Evolutionary conservation across 2,888 invertebrate species (phyloP).

Genomic region (Cantharis lateralis): DNA sequence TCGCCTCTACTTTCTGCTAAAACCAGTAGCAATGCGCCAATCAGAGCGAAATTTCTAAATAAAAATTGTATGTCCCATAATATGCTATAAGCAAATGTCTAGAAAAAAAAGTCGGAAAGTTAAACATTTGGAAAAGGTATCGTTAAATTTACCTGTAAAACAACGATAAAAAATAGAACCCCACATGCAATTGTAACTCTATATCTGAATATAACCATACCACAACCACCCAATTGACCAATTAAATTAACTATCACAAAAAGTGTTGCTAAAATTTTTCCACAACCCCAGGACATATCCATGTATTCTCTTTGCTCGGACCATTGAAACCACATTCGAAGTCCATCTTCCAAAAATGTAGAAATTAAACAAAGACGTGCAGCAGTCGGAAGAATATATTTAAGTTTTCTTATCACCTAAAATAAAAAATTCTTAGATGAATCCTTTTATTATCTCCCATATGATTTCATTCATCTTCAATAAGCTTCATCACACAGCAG

Average conservation of each 20-base stretch:
- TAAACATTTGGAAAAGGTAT: not conserved
- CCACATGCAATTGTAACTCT: conserved; percentile 92
- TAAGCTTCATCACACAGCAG: too few relatives aligned
- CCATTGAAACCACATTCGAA: conserved; percentile 99
- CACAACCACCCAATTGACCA: conserved; percentile 95
- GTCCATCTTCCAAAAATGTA: conserved; percentile 98
- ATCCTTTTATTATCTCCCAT: too few relatives aligned
- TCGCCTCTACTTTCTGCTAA: conserved; percentile 95
- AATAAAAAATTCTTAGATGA: too few relatives aligned
- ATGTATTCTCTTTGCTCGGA: conserved; percentile 96
- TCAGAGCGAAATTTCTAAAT: conserved; percentile 92
- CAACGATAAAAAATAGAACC: conserved; percentile 91
- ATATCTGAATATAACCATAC: conserved; percentile 92
- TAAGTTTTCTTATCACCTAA: conserved; percentile 90
- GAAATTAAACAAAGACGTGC: conserved; percentile 96
- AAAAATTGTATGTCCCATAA: conserved; percentile 98
- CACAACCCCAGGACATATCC: conserved; percentile 97
- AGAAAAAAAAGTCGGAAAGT: conserved; percentile 44
- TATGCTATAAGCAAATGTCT: conserved; percentile 95
- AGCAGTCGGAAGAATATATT: conserved; percentile 90
- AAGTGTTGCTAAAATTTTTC: conserved; percentile 87
- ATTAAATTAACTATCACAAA: conserved; percentile 96
- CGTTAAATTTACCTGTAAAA: conserved; percentile 76
- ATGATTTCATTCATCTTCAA: too few relatives aligned
- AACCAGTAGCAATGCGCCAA: conserved; percentile 94